Base-by-base conservation (phyloP, 2,797 vertebrate species). In the Parauchenoglanis ngamensis region DNA sequence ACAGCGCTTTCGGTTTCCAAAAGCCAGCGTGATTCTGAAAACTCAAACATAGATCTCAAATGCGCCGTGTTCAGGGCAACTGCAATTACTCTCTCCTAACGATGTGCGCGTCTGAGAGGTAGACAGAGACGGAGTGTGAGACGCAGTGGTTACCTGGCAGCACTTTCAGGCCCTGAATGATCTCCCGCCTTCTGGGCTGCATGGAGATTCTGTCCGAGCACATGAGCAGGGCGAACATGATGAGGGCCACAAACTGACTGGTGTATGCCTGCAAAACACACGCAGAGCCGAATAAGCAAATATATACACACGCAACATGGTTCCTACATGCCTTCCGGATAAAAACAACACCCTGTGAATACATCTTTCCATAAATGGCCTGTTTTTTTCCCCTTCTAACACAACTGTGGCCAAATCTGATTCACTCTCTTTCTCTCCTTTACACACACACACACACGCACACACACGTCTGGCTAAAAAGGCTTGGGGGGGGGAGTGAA, bases 141-240 rank as follows among this genome's bases (percentile, higher is more conserved):
- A 40, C 35, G 25, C 57, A 2, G 15, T 61, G 57, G 21, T 87
- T 95, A 99, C 98, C 98, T 94, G 98, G 98, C 91, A 99, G 95
- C 0, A 96, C 91, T 94, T 94, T 96, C 31, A 99, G 94, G 1
- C 97, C 98, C 25, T 97, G 95, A 94, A 99, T 96, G 92, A 99
- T 99, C 90, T 99, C 97, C 90, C 97, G 96, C 28, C 98, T 97
- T 87, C 98, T 95, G n/a, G 97, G 96, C 93, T 99, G 98, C 96
- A 99, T 95, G 31, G 98, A 99, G 92, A 99, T 99, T 82, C 98
- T 95, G 93, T 99, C 98, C 0, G 98, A 98, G 0, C 98, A 98
- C 97, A 99, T 98, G 96, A 99, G 94, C 76, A 99, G 96, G 0
- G 98, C 98, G 88, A 99, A 99, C 98, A 99, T 99, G 93, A 98